Evolutionary conservation across 2,797 vertebrate genomes (phyloP).

Genomic region (Moxostoma hubbsi): DNA sequence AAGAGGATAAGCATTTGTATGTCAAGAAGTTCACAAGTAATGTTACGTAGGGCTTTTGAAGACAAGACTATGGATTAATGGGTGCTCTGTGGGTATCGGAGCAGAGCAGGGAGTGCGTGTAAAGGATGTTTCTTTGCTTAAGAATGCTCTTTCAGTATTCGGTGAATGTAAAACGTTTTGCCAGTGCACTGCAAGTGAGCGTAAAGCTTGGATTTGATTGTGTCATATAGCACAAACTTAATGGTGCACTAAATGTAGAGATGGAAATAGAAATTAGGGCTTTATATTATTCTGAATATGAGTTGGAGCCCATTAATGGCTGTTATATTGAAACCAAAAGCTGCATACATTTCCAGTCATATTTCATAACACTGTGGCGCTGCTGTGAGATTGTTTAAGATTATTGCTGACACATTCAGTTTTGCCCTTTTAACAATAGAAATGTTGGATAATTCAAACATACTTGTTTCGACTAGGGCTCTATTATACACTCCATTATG

Average conservation of each 20-base stretch:
- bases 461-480: neutral
- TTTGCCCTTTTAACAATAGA: neutral
- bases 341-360: constrained; percentile 23
- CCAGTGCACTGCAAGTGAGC: constrained; percentile 10
- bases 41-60: constrained; percentile 19
- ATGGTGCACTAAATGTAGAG: constrained; percentile 16
- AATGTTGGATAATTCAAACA: neutral
- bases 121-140: constrained; percentile 27
- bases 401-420: constrained; percentile 22
- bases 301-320: neutral
- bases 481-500: constrained; percentile 8
- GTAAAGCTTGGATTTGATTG: constrained; percentile 28
- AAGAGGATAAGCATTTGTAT: neutral
- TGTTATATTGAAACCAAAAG: constrained; percentile 23
- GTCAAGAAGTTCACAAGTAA: neutral
- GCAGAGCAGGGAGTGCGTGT: constrained; percentile 8
- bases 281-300: constrained; percentile 20
- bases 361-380: neutral
- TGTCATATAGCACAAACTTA: constrained; percentile 31
- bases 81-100: constrained; percentile 12
- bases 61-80: constrained; percentile 14
- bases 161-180: constrained; percentile 30
- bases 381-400: constrained; percentile 26
- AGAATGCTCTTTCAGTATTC: constrained; percentile 44
- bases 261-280: constrained; percentile 20